Percentiles rank a stretch among this genome's conserved stretches.
Evolutionary conservation across 2,113 vertebrate species (phyloP).

Genomic region (Rhadina sibilatrix): DNA sequence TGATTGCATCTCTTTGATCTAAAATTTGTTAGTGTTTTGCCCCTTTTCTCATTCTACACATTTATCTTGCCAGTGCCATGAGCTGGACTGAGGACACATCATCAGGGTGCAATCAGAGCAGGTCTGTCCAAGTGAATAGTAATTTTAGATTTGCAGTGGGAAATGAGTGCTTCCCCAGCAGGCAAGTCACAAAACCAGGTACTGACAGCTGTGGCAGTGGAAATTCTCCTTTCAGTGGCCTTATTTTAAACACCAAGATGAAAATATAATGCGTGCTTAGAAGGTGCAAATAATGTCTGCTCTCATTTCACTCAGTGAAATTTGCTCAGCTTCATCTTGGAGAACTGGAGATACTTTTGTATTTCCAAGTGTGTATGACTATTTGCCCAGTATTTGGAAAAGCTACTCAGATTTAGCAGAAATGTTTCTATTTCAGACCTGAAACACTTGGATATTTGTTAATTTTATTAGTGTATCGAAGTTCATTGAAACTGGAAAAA

Average conservation of each 20-base stretch:
- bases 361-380: neutral
- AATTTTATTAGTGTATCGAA: neutral
- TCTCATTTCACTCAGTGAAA: neutral
- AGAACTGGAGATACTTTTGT: neutral
- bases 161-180: neutral
- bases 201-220: neutral
- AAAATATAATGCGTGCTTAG: neutral
- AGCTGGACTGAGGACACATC: neutral
- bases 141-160: neutral
- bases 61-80: slow-evolving; percentile 4
- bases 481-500: neutral
- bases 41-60: neutral
- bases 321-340: neutral
- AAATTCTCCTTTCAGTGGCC: neutral
- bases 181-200: neutral
- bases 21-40: neutral
- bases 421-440: neutral
- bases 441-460: neutral
- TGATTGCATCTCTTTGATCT: slow-evolving; percentile 17
- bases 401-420: neutral
- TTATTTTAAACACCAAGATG: neutral
- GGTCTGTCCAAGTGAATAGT: neutral
- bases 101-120: neutral
- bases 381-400: neutral
- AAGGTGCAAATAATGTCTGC: neutral